Percentiles rank a stretch among this genome's conserved stretches.
Evolutionary conservation across 2,797 vertebrate genomes (phyloP).

Genomic region (Ptychadena robeensis): DNA sequence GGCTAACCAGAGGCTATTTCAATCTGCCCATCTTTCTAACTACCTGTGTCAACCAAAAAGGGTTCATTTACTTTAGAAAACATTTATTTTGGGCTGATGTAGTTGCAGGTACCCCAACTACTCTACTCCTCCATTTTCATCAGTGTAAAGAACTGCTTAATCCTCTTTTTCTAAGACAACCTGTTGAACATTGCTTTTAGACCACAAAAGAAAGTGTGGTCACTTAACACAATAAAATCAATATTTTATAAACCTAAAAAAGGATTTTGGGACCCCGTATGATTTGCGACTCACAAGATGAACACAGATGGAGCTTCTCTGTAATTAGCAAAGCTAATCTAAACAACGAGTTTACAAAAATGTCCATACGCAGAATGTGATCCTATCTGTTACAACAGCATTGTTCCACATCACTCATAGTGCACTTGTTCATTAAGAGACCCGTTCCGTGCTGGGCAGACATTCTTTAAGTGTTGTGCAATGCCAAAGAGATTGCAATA

Average conservation of each 20-base stretch:
- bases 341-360: neutral
- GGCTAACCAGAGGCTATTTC: neutral
- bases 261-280: neutral
- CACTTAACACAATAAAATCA: neutral
- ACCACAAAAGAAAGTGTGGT: neutral
- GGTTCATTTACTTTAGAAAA: neutral
- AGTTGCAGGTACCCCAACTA: no score
- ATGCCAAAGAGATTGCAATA: neutral
- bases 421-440: slow-evolving; percentile 12
- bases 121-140: neutral
- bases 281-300: neutral
- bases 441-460: neutral
- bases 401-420: slow-evolving; percentile 8
- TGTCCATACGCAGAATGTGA: neutral
- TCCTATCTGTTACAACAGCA: neutral
- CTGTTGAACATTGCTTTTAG: neutral
- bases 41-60: neutral
- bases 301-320: neutral
- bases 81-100: no score
- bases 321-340: neutral
- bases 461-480: neutral
- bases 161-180: neutral
- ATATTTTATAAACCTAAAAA: neutral
- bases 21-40: neutral
- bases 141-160: neutral